phyloP scores from a whole-genome alignment of 2,113 vertebrate genomes.

The Lonchura striata region DNA sequence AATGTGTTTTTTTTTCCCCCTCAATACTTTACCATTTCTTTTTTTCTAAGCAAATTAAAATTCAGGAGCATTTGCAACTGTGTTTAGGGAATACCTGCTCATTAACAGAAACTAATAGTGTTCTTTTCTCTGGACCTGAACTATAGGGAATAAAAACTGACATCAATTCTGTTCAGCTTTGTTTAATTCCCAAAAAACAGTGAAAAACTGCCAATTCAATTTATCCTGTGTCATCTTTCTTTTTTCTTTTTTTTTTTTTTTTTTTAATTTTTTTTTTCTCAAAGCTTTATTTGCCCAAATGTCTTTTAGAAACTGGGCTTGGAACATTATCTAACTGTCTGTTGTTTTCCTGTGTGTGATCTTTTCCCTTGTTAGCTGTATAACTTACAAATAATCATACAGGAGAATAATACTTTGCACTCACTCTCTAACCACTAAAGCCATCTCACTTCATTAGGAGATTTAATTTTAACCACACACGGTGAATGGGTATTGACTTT shows the following conservation, averaged over 20 bases:
- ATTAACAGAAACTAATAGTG: constrained; percentile 24
- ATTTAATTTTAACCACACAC: constrained; percentile 64
- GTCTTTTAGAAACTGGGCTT: constrained; percentile 1
- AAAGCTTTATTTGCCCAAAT: constrained; percentile 25
- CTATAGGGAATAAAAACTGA: background rate
- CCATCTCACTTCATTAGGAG: constrained; percentile 66
- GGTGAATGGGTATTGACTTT: constrained; percentile 51
- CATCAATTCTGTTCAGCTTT: background rate
- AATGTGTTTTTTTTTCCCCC: background rate
- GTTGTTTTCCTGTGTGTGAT: constrained; percentile 49
- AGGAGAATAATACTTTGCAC: constrained; percentile 54
- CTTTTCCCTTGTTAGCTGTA: constrained; percentile 57
- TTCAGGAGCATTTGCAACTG: background rate
- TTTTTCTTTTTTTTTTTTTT: background rate
- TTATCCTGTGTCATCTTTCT: background rate
- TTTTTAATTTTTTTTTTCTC: background rate
- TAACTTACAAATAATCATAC: constrained; percentile 59
- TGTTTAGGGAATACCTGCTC: constrained; percentile 44
- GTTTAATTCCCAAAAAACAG: background rate
- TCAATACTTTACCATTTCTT: background rate
- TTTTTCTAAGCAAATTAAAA: constrained; percentile 15
- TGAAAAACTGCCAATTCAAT: background rate
- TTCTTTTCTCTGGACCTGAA: background rate
- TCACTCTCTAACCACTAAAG: constrained; percentile 52
- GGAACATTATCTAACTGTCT: constrained; percentile 38